Conservation (phyloP, 2,888 invertebrate genomes). For the Stenotaenia linearis region DNA sequence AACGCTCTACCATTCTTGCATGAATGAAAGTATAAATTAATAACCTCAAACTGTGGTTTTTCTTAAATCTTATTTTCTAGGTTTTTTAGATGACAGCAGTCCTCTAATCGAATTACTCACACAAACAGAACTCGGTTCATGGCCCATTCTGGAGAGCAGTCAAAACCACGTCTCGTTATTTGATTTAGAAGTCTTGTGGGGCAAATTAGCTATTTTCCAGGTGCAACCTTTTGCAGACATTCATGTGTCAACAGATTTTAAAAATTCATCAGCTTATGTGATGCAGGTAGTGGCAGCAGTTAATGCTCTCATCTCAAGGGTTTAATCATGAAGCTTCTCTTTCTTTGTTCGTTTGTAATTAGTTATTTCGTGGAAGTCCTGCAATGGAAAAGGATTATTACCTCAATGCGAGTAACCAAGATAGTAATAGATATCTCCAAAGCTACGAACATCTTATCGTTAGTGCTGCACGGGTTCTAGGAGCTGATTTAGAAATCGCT, state of each 20-base stretch:
- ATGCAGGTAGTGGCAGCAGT: slow-evolving; percentile 47
- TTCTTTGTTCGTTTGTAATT: slow-evolving; percentile 38
- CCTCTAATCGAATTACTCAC: slow-evolving; percentile 44
- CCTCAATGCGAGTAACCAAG: slow-evolving; percentile 48
- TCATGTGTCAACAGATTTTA: slow-evolving; percentile 49
- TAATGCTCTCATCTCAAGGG: no score
- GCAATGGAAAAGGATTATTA: slow-evolving; percentile 49
- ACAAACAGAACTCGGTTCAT: slow-evolving; percentile 43
- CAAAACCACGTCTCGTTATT: slow-evolving; percentile 39
- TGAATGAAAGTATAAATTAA: slow-evolving; percentile 44
- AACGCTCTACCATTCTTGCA: slow-evolving; percentile 46
- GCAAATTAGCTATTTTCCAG: slow-evolving; percentile 45
- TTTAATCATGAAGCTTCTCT: not conserved
- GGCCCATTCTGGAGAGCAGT: slow-evolving; percentile 44
- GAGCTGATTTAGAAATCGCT: slow-evolving; percentile 32
- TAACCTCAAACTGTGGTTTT: not conserved
- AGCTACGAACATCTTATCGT: slow-evolving; percentile 33
- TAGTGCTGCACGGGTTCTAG: slow-evolving; percentile 33
- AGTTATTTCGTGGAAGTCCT: slow-evolving; percentile 51
- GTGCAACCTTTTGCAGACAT: slow-evolving; percentile 47
- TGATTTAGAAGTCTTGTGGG: slow-evolving; percentile 43
- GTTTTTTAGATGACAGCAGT: slow-evolving; percentile 36
- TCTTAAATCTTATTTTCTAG: not conserved
- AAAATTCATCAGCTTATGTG: slow-evolving; percentile 49
- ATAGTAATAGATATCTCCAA: slow-evolving; percentile 40